Base-by-base conservation (phyloP, 2,797 vertebrate genomes). In the Argya squamiceps region DNA sequence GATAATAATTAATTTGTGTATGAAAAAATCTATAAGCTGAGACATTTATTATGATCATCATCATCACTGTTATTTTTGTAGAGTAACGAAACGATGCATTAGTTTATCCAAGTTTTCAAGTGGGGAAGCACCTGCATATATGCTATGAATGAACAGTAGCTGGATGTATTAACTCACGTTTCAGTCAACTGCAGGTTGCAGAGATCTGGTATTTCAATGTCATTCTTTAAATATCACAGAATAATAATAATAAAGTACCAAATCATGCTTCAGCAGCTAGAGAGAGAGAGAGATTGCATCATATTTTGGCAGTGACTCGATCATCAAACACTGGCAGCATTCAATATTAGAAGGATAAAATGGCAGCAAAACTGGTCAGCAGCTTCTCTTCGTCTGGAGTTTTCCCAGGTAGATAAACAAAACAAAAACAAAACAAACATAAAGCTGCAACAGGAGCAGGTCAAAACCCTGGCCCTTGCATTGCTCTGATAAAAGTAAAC, bases 311-410 rank as follows among this genome's bases (percentile, higher is more conserved):
- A 97, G 97, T 95, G 96, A 97, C 93, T 96, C 5, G 71, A 95
- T 97, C 83, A 85, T 84, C 91, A 94, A 97, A 96, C 94, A 95
- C 93, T 88, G 98, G 98, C 97, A 98, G 97, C 97, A 92, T 97
- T 98, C 86, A 97, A 87, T 85, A 91, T 95, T 91, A 96, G 87
- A 90, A 96, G 78, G 96, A 96, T 94, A 96, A 97, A 98, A 98
- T 93, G 98, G 98, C 98, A 98, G 98, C 98, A 98, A 97, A 97
- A 98, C 93, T 69, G 81, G 92, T 98, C 98, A 99, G 98, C 98
- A 98, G 98, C 98, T 98, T 98, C 95, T 97, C 92, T 97, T 98
- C 65, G 39, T 98, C 97, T 96, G 96, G 97, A 97, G 93, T 96
- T 97, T 95, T 91, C 87, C 98, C 98, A 98, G 98, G 97, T 78